These are phyloP conservation scores for Micrasema minimum DNA, from an alignment of 1,140 invertebrate genomes.

Conservation along the genomic window DNA sequence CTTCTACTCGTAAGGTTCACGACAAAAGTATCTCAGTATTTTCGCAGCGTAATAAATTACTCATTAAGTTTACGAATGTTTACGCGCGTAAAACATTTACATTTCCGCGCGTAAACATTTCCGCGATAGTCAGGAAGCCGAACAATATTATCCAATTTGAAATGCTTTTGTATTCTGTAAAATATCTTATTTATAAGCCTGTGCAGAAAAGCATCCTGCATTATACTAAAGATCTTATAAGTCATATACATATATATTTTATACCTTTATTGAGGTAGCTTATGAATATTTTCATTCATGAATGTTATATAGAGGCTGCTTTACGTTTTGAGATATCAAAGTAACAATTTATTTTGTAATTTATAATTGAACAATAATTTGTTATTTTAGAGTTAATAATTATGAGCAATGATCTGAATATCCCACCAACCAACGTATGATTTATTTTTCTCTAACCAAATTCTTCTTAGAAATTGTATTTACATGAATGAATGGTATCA, in stretches of 20 bases:
- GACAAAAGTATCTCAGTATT: constrained; percentile 46
- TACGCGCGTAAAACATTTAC: constrained; percentile 10
- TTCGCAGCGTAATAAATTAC: constrained; percentile 48
- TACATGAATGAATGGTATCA: too few relatives aligned
- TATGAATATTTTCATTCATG: constrained; percentile 45
- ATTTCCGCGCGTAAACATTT: constrained; percentile 18
- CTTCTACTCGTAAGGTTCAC: constrained; percentile 41
- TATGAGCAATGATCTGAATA: too few relatives aligned
- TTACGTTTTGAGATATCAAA: constrained; percentile 19
- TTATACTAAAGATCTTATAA: constrained; percentile 49
- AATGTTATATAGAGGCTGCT: constrained; percentile 49
- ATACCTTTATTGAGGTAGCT: constrained; percentile 52
- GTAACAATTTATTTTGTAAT: too few relatives aligned
- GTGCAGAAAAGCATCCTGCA: constrained; percentile 33
- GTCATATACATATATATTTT: constrained; percentile 43
- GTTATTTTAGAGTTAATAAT: too few relatives aligned
- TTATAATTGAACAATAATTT: too few relatives aligned
- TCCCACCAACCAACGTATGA: too few relatives aligned
- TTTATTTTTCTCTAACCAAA: too few relatives aligned
- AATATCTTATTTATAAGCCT: constrained; percentile 39
- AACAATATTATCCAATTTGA: constrained; percentile 41
- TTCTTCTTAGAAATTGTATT: too few relatives aligned
- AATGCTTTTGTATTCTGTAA: constrained; percentile 46
- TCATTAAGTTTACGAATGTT: background rate
- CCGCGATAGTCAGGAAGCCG: constrained; percentile 27